A percentile compares a stretch with the other conserved stretches of the same genome.
Conservation (phyloP, 2,888 invertebrate species). For the Pandemis heparana region DNA sequence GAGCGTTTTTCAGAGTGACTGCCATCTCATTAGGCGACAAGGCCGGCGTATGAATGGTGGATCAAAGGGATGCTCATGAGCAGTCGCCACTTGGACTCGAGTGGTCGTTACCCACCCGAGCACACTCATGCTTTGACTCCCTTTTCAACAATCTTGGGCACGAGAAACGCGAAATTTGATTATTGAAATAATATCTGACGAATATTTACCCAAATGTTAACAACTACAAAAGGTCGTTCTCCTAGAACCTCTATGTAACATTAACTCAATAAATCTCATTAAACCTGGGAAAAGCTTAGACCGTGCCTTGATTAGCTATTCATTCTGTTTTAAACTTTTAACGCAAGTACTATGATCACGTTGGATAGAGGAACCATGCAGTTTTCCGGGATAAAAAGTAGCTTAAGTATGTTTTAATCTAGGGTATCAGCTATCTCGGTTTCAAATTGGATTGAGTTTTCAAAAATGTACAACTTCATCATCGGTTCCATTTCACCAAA, state of each 20-base stretch:
- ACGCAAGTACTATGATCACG: too few species aligned
- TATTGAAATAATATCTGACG: conserved; percentile 53
- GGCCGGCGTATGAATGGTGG: conserved; percentile 65
- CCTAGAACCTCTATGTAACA: neutral
- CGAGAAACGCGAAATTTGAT: conserved; percentile 60
- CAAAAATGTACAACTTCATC: too few species aligned
- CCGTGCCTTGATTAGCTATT: neutral
- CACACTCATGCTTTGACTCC: conserved; percentile 62
- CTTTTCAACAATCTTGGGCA: conserved; percentile 62
- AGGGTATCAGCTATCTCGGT: too few species aligned
- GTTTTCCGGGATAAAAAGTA: too few species aligned
- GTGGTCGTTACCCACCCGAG: conserved; percentile 68
- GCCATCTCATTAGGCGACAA: conserved; percentile 68
- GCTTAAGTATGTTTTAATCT: too few species aligned
- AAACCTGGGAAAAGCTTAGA: neutral
- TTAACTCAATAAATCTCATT: neutral
- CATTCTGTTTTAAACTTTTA: too few species aligned
- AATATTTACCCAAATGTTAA: neutral
- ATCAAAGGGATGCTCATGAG: conserved; percentile 77
- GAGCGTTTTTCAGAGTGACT: conserved; percentile 43
- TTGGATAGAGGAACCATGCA: too few species aligned
- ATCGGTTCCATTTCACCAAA: too few species aligned
- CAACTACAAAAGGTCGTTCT: neutral
- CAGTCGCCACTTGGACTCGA: conserved; percentile 67
- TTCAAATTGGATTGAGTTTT: too few species aligned